Evolutionary conservation across 2,113 vertebrate species (phyloP).

Genomic region (Gopherus evgoodei): DNA sequence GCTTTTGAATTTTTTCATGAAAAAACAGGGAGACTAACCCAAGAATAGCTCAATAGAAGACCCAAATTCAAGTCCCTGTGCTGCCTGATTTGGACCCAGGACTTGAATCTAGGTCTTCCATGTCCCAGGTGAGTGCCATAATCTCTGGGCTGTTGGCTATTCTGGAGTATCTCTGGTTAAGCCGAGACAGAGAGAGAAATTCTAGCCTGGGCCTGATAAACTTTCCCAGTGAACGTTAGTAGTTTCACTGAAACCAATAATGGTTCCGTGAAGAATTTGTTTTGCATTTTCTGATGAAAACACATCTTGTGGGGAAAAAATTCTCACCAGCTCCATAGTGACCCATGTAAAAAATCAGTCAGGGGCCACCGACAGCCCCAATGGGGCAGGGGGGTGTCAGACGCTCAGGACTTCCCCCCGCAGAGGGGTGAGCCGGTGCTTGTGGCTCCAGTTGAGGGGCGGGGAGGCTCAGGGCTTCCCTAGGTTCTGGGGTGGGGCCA

Average conservation of each 20-base stretch:
- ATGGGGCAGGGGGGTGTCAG: too few relatives aligned
- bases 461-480: too few relatives aligned
- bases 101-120: not conserved
- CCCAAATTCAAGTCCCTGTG: not conserved
- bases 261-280: not conserved
- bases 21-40: not conserved
- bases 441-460: too few relatives aligned
- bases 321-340: not conserved
- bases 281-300: not conserved
- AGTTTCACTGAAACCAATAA: not conserved
- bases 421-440: too few relatives aligned
- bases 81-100: not conserved
- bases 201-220: not conserved
- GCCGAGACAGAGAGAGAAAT: not conserved
- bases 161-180: not conserved
- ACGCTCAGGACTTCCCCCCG: too few relatives aligned
- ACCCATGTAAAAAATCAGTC: too few relatives aligned
- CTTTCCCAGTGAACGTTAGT: not conserved
- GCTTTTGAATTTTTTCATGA: not conserved
- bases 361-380: too few relatives aligned
- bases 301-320: not conserved
- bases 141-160: not conserved
- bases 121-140: not conserved
- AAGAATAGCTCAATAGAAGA: not conserved
- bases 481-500: too few relatives aligned